Conservation (phyloP, 2,888 invertebrate genomes). For the Drosophila ezoana region DNA sequence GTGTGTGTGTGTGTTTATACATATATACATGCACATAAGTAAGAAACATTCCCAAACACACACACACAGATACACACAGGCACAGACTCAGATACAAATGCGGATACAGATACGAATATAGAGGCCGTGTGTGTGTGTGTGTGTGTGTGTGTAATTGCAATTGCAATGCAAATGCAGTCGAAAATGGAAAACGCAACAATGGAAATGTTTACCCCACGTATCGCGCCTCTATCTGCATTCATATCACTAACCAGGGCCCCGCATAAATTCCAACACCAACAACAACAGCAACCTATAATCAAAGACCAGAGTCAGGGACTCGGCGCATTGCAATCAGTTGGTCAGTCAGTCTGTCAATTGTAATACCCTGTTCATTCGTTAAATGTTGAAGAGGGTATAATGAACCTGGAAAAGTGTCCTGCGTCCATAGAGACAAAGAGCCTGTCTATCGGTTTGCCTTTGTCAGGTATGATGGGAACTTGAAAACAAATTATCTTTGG, state of each 20-base stretch:
- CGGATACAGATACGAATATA: conserved; percentile 5
- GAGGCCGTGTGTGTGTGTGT: background rate
- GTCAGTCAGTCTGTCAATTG: conserved; percentile 43
- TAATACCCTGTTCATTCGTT: background rate
- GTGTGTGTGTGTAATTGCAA: conserved; percentile 29
- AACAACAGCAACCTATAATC: conserved; percentile 45
- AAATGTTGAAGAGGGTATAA: too few relatives aligned
- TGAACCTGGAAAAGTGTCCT: too few relatives aligned
- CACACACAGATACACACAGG: conserved; percentile 7
- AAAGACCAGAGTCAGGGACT: conserved; percentile 49
- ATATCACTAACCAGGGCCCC: conserved; percentile 40
- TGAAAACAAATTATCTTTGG: too few relatives aligned
- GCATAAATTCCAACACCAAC: conserved; percentile 37
- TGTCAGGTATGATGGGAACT: too few relatives aligned
- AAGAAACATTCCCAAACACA: conserved; percentile 42
- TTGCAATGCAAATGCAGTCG: conserved; percentile 43
- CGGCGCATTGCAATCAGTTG: conserved; percentile 50
- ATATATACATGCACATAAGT: conserved; percentile 1
- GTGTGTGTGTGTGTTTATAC: too few relatives aligned
- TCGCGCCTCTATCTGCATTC: conserved; percentile 27
- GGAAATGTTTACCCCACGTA: conserved; percentile 34
- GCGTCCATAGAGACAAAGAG: too few relatives aligned
- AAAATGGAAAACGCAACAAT: conserved; percentile 50
- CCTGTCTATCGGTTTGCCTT: too few relatives aligned
- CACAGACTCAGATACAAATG: conserved; percentile 1